A percentile compares a stretch with the other conserved stretches of the same genome.
Evolutionary conservation across 2,888 invertebrate species (phyloP).

Genomic region (Lasioglossum vierecki): DNA sequence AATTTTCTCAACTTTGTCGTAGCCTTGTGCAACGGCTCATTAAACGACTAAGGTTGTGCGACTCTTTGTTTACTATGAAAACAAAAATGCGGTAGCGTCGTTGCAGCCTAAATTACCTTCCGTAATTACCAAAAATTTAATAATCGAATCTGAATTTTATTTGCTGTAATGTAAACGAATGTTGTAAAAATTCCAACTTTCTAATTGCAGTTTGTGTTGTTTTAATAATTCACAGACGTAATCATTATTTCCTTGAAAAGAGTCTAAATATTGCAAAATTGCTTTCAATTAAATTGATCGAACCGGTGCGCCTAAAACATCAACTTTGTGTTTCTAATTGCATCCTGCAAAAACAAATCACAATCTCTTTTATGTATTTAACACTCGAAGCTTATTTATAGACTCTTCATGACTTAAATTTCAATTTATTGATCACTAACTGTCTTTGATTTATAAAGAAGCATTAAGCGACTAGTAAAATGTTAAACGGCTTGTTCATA

Average conservation of each 20-base stretch:
- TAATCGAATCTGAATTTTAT: neutral
- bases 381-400: too few relatives aligned
- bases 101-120: neutral
- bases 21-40: conserved; percentile 12
- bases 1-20: conserved; percentile 29
- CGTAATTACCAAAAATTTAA: neutral
- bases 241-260: too few relatives aligned
- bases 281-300: too few relatives aligned
- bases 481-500: too few relatives aligned
- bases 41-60: neutral
- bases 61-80: neutral
- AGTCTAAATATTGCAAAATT: too few relatives aligned
- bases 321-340: neutral
- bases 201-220: neutral
- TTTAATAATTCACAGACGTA: too few relatives aligned
- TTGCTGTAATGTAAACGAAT: neutral
- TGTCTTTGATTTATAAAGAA: neutral
- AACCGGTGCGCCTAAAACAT: too few relatives aligned
- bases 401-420: too few relatives aligned
- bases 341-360: neutral
- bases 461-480: neutral
- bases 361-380: neutral
- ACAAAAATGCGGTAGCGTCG: neutral
- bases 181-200: neutral
- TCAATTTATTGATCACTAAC: too few relatives aligned